Evolutionary conservation across 2,113 vertebrate species (phyloP).

Genomic region (Gavia stellata): DNA sequence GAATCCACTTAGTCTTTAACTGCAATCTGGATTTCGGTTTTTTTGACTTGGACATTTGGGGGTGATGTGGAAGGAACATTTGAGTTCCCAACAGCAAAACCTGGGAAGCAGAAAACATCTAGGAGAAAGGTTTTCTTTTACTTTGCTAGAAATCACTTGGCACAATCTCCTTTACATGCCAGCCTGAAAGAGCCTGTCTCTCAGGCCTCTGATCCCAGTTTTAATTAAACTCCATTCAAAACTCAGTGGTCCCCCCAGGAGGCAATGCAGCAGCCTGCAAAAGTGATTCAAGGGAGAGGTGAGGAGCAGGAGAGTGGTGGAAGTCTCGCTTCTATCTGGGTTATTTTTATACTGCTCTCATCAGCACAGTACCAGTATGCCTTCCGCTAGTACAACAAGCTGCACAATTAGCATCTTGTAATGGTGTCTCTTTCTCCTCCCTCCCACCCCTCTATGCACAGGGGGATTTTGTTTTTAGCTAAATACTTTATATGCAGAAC

Average conservation of each 20-base stretch:
- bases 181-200: neutral
- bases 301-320: neutral
- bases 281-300: neutral
- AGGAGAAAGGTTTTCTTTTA: neutral
- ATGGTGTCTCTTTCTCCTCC: neutral
- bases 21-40: neutral
- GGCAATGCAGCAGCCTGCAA: neutral
- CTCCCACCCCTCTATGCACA: neutral
- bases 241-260: neutral
- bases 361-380: neutral
- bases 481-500: neutral
- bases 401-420: neutral
- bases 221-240: constrained; percentile 4
- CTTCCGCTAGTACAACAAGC: constrained; percentile 5
- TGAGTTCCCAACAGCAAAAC: neutral
- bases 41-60: neutral
- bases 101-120: neutral
- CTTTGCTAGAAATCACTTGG: neutral
- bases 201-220: neutral
- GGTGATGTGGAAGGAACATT: neutral
- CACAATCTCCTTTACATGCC: neutral
- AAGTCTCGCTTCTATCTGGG: neutral
- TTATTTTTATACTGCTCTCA: constrained; percentile 37
- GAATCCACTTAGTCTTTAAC: neutral
- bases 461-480: neutral